These are phyloP conservation scores for Glyphotaelius pellucidus DNA, from an alignment of 2,888 invertebrate genomes.

Conservation along the genomic window DNA sequence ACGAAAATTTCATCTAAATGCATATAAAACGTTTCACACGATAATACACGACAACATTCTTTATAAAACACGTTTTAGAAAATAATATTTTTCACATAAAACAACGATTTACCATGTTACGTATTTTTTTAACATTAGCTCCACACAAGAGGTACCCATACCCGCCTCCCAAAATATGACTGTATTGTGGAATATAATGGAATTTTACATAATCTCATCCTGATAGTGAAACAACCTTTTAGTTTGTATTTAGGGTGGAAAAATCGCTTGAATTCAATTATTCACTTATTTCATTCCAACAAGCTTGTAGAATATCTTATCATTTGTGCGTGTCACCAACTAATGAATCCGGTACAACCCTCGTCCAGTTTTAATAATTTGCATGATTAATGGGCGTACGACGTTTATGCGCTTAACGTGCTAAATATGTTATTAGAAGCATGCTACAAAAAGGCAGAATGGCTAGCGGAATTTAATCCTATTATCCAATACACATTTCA, in stretches of 20 bases:
- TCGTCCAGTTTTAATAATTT: neutral
- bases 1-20: neutral
- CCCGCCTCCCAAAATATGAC: too few relatives aligned
- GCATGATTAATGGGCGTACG: neutral
- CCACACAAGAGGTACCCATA: too few relatives aligned
- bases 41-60: neutral
- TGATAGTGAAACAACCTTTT: neutral
- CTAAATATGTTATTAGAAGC: neutral
- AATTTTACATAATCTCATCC: too few relatives aligned
- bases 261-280: neutral
- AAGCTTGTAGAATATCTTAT: neutral
- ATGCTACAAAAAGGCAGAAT: neutral
- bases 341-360: constrained; percentile 8
- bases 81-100: too few relatives aligned
- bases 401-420: neutral
- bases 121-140: too few relatives aligned
- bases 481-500: neutral
- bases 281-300: neutral
- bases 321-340: constrained; percentile 8
- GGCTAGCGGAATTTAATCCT: neutral
- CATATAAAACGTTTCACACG: neutral
- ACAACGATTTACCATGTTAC: too few relatives aligned
- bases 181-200: too few relatives aligned
- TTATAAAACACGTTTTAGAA: neutral
- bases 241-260: neutral